Conservation (phyloP, 1,140 invertebrate genomes). For the Drosophila auraria region DNA sequence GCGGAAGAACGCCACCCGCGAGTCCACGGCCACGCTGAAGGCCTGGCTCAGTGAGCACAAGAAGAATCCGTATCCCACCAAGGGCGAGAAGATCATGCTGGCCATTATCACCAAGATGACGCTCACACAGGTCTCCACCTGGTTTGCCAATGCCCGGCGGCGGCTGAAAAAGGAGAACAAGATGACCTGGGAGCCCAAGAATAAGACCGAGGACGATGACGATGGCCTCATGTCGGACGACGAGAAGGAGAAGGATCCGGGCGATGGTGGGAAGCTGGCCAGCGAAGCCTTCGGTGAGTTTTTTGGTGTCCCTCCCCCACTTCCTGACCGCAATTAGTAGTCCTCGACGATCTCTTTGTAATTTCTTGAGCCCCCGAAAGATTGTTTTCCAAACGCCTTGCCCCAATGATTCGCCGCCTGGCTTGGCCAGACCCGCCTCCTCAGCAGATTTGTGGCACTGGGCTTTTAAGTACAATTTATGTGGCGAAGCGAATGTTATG, state of each 20-base stretch:
- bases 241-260: constrained; percentile 91
- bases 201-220: constrained; percentile 96
- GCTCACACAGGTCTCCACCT: constrained; percentile 97
- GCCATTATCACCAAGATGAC: constrained; percentile 99
- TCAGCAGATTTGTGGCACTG: constrained; percentile 72
- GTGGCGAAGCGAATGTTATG: constrained; percentile 82
- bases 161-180: constrained; percentile 98
- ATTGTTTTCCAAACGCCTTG: constrained; percentile 58
- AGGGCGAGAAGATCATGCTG: constrained; percentile 98
- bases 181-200: constrained; percentile 98
- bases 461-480: constrained; percentile 84
- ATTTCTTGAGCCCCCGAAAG: constrained; percentile 31
- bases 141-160: constrained; percentile 97
- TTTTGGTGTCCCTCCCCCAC: background rate
- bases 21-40: constrained; percentile 98
- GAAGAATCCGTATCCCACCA: constrained; percentile 98
- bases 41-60: constrained; percentile 98
- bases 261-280: constrained; percentile 85
- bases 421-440: constrained; percentile 20
- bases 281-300: constrained; percentile 63
- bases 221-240: constrained; percentile 94
- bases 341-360: constrained; percentile 30
- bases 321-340: constrained; percentile 50
- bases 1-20: constrained; percentile 98
- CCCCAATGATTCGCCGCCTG: constrained; percentile 55